Evolutionary conservation across 2,797 vertebrate species (phyloP).

Genomic region (Molossus alvarezi): DNA sequence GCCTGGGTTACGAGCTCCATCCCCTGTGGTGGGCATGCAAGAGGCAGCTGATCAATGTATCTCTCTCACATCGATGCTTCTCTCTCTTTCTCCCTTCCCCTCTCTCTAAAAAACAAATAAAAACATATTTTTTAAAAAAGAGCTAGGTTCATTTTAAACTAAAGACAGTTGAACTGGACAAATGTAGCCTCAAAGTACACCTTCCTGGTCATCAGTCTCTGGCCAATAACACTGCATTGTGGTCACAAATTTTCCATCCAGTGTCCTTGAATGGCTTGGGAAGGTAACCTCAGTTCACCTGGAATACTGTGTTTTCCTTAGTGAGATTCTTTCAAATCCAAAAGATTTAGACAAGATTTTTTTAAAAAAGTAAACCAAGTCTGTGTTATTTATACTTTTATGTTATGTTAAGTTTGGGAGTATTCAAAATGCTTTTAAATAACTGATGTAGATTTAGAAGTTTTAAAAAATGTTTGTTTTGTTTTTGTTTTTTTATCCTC

Average conservation of each 20-base stretch:
- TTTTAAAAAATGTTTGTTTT: not conserved
- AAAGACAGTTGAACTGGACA: not conserved
- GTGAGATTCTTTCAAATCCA: slow-evolving; percentile 17
- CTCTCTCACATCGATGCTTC: too few species aligned
- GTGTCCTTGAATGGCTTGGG: not conserved
- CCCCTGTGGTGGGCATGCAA: too few species aligned
- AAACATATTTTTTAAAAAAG: not conserved
- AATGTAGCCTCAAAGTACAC: not conserved
- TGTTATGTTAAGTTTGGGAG: not conserved
- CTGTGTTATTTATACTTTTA: not conserved
- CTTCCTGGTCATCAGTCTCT: not conserved
- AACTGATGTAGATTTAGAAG: not conserved
- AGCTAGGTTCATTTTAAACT: not conserved
- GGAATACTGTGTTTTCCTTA: not conserved
- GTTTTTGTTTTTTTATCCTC: too few species aligned
- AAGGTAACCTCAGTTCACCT: not conserved
- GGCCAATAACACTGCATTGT: not conserved
- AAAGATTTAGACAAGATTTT: not conserved
- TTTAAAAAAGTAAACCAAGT: not conserved
- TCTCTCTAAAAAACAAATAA: too few species aligned
- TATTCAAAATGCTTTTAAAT: slow-evolving; percentile 42
- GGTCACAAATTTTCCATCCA: not conserved
- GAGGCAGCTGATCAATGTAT: too few species aligned
- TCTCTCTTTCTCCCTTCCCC: too few species aligned
- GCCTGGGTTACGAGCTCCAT: too few species aligned